These are phyloP conservation scores for Umimayanthus chanpuru DNA, from an alignment of 92 coral and sea anemone species.

Conservation along the genomic window DNA sequence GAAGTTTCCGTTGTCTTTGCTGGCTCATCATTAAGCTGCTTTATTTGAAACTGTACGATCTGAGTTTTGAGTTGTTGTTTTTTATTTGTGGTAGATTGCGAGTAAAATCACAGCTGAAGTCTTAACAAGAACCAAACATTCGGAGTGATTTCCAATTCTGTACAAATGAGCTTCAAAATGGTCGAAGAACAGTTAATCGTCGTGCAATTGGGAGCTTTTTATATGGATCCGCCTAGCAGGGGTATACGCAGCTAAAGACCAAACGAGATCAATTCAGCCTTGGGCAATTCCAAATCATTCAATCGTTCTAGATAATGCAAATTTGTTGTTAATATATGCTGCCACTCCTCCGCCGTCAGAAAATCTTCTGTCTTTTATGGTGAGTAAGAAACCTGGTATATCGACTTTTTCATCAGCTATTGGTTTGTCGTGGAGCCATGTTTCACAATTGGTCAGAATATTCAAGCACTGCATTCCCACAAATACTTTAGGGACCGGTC, in stretches of 20 bases:
- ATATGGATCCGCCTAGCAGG: constrained; percentile 34
- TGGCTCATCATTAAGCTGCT: too few species aligned
- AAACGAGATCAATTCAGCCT: constrained; percentile 48
- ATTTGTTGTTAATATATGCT: constrained; percentile 38
- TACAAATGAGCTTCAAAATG: constrained; percentile 15
- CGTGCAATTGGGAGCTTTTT: constrained; percentile 33
- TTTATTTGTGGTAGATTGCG: too few species aligned
- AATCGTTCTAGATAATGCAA: constrained; percentile 22
- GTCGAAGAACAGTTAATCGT: constrained; percentile 31
- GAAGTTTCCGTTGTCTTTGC: too few species aligned
- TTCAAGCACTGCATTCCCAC: constrained; percentile 42
- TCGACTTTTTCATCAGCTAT: constrained; percentile 41
- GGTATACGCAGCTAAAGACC: constrained; percentile 29
- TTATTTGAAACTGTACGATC: too few species aligned
- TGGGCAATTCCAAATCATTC: not conserved
- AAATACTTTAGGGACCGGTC: constrained; percentile 47
- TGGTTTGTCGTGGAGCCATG: constrained; percentile 44
- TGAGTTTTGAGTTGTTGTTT: too few species aligned
- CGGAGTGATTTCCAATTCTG: too few species aligned
- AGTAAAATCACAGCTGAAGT: too few species aligned
- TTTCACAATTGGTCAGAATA: constrained; percentile 50
- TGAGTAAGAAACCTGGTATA: constrained; percentile 30
- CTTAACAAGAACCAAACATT: too few species aligned
- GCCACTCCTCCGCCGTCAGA: constrained; percentile 49
- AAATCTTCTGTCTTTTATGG: constrained; percentile 30